Conservation (phyloP, 2,113 vertebrate genomes). For the Xyrauchen texanus region DNA sequence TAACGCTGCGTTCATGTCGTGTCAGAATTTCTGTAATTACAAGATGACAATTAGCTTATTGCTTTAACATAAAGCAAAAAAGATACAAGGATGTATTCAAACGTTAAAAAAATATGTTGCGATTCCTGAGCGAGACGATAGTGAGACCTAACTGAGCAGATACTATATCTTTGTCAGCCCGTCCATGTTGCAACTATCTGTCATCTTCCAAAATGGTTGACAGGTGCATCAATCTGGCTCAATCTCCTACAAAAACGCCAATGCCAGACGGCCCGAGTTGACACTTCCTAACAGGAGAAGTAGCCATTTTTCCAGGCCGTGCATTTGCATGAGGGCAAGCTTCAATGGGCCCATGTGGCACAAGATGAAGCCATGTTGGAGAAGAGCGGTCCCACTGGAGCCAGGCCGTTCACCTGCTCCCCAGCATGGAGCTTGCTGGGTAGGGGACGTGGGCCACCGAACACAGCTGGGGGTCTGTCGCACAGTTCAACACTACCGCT, state of each 20-base stretch:
- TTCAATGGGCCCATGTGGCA: conserved; percentile 52
- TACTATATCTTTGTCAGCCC: conserved; percentile 46
- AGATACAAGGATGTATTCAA: no score
- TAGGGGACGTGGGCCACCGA: conserved; percentile 66
- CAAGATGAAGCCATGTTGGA: conserved; percentile 73
- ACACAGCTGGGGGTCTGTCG: conserved; percentile 69
- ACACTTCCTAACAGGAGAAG: conserved; percentile 64
- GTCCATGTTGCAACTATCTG: conserved; percentile 53
- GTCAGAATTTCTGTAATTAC: no score
- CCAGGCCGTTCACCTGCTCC: conserved; percentile 76
- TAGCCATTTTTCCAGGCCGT: conserved; percentile 59
- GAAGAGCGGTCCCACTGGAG: conserved; percentile 64
- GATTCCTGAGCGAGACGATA: background rate
- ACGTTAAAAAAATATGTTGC: no score
- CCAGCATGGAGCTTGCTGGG: conserved; percentile 70
- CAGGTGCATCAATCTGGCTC: conserved; percentile 76
- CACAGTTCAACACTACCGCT: conserved; percentile 47
- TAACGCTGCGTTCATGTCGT: no score
- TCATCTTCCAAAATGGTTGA: conserved; percentile 74
- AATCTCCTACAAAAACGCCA: conserved; percentile 66
- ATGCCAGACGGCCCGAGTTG: conserved; percentile 65
- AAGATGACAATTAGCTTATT: no score
- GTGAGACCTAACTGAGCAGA: conserved; percentile 19
- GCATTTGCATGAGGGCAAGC: conserved; percentile 69
- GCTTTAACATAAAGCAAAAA: no score